phyloP scores from a whole-genome alignment of 2,797 vertebrate genomes.

The Huso huso region DNA sequence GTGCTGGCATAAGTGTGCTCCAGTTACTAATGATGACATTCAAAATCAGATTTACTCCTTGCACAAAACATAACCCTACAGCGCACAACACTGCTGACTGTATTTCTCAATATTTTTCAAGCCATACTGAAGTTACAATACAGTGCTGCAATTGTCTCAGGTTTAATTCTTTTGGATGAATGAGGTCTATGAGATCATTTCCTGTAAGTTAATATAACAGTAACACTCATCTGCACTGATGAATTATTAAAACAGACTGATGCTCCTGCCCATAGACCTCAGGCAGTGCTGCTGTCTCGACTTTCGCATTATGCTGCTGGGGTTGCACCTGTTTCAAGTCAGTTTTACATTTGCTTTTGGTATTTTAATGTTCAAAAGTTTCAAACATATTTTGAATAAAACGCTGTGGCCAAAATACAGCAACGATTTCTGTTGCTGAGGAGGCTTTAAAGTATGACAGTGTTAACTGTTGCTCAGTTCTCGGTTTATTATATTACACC shows the following conservation, averaged over 20 bases:
- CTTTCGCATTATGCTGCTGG: not conserved
- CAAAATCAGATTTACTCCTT: not conserved
- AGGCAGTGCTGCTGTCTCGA: not conserved
- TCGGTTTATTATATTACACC: too few relatives aligned
- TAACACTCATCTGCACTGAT: not conserved
- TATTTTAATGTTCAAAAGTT: conserved; percentile 10
- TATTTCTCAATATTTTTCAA: not conserved
- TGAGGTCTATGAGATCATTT: not conserved
- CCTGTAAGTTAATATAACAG: not conserved
- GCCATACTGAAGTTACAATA: not conserved
- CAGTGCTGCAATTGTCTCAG: not conserved
- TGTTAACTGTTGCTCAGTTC: too few relatives aligned
- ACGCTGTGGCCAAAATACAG: too few relatives aligned
- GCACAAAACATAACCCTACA: too few relatives aligned
- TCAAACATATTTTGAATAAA: not conserved
- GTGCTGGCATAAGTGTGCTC: not conserved
- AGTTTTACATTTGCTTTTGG: conserved; percentile 10
- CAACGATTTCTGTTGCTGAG: too few relatives aligned
- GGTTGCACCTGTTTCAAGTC: conserved; percentile 1
- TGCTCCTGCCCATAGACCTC: not conserved
- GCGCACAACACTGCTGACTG: too few relatives aligned
- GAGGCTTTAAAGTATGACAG: too few relatives aligned
- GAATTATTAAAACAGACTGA: not conserved
- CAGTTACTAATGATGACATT: not conserved
- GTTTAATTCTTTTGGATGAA: too few relatives aligned